phyloP scores from a whole-genome alignment of 2,888 invertebrate species.

The Trachelus tabidus region DNA sequence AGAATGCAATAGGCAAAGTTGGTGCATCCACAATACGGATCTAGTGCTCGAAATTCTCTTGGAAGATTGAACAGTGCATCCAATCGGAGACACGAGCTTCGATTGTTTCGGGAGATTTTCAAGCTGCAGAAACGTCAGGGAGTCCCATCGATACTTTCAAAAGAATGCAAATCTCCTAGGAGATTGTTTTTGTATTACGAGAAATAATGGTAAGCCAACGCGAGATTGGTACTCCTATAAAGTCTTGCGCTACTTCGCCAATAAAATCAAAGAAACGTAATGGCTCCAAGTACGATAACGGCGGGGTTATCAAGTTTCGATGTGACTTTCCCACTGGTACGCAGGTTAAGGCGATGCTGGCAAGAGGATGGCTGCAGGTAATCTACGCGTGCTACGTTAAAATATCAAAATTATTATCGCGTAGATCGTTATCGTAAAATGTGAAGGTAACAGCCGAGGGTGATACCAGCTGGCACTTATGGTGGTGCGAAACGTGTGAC shows the following conservation, averaged over 20 bases:
- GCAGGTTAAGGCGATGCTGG: constrained; percentile 48
- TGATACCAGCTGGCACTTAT: constrained; percentile 69
- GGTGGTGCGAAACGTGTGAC: constrained; percentile 72
- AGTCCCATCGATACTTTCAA: not conserved
- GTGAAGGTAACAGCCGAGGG: constrained; percentile 56
- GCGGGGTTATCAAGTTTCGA: constrained; percentile 47
- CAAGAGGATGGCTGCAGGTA: constrained; percentile 56
- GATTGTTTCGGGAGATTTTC: not conserved
- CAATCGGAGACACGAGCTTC: not conserved
- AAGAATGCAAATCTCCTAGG: not conserved
- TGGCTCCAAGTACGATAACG: constrained; percentile 13
- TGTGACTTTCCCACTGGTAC: constrained; percentile 50
- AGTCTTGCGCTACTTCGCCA: constrained; percentile 5
- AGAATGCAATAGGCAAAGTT: not conserved
- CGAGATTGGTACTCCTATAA: constrained; percentile 10
- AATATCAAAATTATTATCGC: constrained; percentile 8
- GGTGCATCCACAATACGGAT: not conserved
- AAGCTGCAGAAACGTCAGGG: not conserved
- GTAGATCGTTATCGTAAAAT: constrained; percentile 17
- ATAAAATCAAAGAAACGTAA: constrained; percentile 10
- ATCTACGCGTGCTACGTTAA: constrained; percentile 1
- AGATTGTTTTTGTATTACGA: not conserved
- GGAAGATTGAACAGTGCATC: too few species aligned
- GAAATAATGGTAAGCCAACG: constrained; percentile 10
- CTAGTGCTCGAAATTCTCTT: too few species aligned